Percentiles rank a stretch among this genome's conserved stretches.
Conservation (phyloP, 2,797 vertebrate genomes). For the Pangasius macronema region DNA sequence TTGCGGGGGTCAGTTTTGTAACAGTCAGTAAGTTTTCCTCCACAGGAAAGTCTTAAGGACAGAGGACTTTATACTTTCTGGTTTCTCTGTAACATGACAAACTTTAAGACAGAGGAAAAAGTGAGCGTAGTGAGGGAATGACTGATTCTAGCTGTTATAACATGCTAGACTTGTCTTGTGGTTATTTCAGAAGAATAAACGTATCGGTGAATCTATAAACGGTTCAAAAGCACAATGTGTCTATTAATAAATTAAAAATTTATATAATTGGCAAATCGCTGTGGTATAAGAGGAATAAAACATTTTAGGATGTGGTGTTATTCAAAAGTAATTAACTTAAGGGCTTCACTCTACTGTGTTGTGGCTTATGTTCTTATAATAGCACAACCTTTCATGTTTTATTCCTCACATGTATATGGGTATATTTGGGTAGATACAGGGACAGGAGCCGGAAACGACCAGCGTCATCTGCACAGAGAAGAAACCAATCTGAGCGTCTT, state of each 20-base stretch:
- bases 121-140: neutral
- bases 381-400: neutral
- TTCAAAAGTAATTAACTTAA: neutral
- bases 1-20: neutral
- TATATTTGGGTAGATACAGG: conserved; percentile 54
- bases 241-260: neutral
- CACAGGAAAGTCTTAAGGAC: neutral
- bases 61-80: neutral
- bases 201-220: neutral
- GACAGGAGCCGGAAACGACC: conserved; percentile 57
- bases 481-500: conserved; percentile 61
- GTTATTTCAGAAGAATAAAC: neutral
- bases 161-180: neutral
- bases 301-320: neutral
- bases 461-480: neutral
- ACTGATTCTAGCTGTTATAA: neutral
- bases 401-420: neutral
- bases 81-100: neutral
- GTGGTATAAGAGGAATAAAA: neutral
- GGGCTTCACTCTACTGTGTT: neutral
- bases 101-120: neutral
- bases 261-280: neutral
- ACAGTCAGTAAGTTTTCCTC: neutral
- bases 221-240: neutral
- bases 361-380: neutral